Evolutionary conservation across 2,797 vertebrate species (phyloP).

Genomic region (Selene dorsalis): DNA sequence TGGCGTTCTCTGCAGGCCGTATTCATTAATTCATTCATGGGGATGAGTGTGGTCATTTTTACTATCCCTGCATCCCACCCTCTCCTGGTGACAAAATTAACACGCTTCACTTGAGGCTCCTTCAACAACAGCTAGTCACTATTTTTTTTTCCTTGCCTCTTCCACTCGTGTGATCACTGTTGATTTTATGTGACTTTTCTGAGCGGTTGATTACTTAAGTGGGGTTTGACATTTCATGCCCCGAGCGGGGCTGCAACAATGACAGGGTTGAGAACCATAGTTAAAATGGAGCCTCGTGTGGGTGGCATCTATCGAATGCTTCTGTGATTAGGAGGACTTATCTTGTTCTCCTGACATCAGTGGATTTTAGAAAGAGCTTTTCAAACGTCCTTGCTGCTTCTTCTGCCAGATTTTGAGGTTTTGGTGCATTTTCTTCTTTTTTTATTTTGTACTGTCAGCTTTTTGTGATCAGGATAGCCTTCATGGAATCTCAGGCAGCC

Average conservation of each 20-base stretch:
- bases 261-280: constrained; percentile 22
- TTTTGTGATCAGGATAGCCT: constrained; percentile 40
- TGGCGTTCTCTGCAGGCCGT: constrained; percentile 3
- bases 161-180: constrained; percentile 11
- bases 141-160: constrained; percentile 27
- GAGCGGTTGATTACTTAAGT: constrained; percentile 72
- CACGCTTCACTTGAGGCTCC: constrained; percentile 25
- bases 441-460: constrained; percentile 5
- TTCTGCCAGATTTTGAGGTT: background rate
- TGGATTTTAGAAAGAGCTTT: constrained; percentile 7
- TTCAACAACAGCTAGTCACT: constrained; percentile 35
- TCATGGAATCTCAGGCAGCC: constrained; percentile 24
- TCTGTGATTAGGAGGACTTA: constrained; percentile 37
- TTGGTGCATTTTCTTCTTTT: constrained; percentile 6
- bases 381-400: background rate
- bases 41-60: constrained; percentile 2
- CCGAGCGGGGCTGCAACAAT: constrained; percentile 22
- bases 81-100: constrained; percentile 22
- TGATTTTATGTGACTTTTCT: constrained; percentile 62
- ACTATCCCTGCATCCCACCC: background rate
- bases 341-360: constrained; percentile 13
- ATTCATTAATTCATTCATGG: constrained; percentile 21
- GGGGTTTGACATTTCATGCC: constrained; percentile 56
- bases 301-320: constrained; percentile 27
- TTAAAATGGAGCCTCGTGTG: constrained; percentile 15